Base-by-base conservation (phyloP, 1,140 invertebrate species). In the Andrena cerasifolii region DNA sequence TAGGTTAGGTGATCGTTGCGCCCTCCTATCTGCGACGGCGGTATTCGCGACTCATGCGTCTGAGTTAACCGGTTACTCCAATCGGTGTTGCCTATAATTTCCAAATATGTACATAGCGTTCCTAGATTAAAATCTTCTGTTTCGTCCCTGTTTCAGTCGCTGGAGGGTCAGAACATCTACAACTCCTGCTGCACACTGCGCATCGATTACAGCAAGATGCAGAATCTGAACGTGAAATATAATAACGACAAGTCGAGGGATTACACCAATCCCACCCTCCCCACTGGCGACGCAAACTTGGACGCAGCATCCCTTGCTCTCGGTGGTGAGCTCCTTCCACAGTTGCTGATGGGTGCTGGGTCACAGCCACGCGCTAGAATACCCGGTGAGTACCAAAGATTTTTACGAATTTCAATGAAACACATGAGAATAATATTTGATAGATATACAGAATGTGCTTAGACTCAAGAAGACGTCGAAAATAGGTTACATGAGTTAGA, bases 181-280 rank as follows among this genome's bases (percentile, higher is more conserved):
- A 99, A 99, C 93, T 98, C 97, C 56, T 99, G 99, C 94, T 99
- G 99, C 94, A 99, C 98, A n/a, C 94, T 99, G 86, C 97, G 98
- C 90, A 99, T 99, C 88, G 99, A 99, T 93, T 99, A 99, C 94
- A 99, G 98, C 84, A 99, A 99, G 93, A 95, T 99, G 94, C 96
- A 97, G 77, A 98, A 97, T 77, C 94, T 99, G 78, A 99, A 99
- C 93, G 98, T 99, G 45, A 99, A 99, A 92, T 99, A 99, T 94
- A 99, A 99, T 94, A 99, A 99, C 93, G 99, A 99, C 94, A 99
- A 99, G 93, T 99, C 97, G 65, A 94, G 99, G 59, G 99, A 99
- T 93, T 99, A 99, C 93, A 99, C 99, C 79, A 99, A 99, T 93
- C 98, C 99, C 31, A 97, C 96, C 88, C 94, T 99, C 88, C 98